Conservation (phyloP, 1,140 invertebrate genomes). For the Sitobion miscanthi region DNA sequence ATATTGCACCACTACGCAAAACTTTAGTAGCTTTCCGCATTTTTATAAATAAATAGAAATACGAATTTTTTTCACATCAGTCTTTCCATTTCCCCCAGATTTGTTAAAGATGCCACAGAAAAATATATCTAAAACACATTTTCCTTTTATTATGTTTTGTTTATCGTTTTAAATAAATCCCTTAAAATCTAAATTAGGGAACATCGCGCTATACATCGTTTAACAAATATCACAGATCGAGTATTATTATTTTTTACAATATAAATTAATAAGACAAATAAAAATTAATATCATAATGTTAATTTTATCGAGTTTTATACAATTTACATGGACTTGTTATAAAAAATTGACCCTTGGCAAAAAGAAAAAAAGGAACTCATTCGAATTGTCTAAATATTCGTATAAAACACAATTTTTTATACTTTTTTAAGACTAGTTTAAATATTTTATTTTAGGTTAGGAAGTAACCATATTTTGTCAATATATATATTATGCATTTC, state of each 20-base stretch:
- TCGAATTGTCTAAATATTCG: conserved; percentile 52
- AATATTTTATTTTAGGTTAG: conserved; percentile 55
- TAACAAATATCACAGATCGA: conserved; percentile 57
- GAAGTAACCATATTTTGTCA: conserved; percentile 56
- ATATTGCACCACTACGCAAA: conserved; percentile 56
- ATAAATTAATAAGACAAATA: conserved; percentile 57
- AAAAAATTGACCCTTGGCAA: conserved; percentile 57
- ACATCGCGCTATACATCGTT: conserved; percentile 56
- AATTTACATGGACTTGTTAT: conserved; percentile 57
- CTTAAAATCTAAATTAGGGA: conserved; percentile 57
- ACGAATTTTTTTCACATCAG: conserved; percentile 55
- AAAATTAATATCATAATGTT: conserved; percentile 57
- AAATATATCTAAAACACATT: conserved; percentile 56
- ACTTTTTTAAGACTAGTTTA: conserved; percentile 56
- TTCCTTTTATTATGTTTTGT: conserved; percentile 29
- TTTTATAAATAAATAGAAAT: conserved; percentile 55
- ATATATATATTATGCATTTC: conserved; percentile 57
- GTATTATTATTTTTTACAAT: conserved; percentile 57
- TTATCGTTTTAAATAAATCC: conserved; percentile 55
- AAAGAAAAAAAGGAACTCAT: conserved; percentile 57
- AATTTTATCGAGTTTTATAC: conserved; percentile 57
- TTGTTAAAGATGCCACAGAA: conserved; percentile 57
- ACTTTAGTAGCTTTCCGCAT: conserved; percentile 55
- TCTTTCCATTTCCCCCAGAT: conserved; percentile 57
- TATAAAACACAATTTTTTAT: conserved; percentile 57